Base-by-base conservation (phyloP, 23 tunicate genomes). In the Halocynthia roretzi region DNA sequence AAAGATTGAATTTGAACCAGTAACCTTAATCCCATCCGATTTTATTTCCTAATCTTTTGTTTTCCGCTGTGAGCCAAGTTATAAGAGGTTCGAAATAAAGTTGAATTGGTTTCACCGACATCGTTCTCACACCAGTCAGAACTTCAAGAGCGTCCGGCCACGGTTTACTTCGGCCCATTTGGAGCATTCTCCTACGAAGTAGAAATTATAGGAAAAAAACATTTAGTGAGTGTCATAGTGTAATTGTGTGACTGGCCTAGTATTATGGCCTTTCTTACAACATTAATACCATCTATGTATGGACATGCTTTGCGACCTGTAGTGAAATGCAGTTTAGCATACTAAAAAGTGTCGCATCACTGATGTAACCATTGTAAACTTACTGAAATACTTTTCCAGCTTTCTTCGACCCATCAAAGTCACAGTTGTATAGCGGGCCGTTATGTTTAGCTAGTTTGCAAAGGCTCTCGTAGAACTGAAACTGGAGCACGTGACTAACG, bases 381-480 rank as follows among this genome's bases (percentile, higher is more conserved):
- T 61, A 88, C 95, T 44, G 60, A 76, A 88, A 83, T 67, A 61
- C 60, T 44, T 73, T 55, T 20, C 95, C 95, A 8, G 95, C 95
- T 40, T 10, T 57, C 68, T 83, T 83, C 7, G 95, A 88, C 0
- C 85, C 88, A 21, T 69, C 80, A 64, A 88, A 83, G 54, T 88
- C 95, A 56, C 95, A 88, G 51, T 56, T 56, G 71, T 78, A 58
- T 5, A 88, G 56, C 10, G 81, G 65, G 9, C 95, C 95, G 51
- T 73, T 72, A 67, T 83, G 81, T 50, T 71, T 77, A 14, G 95
- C 77, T 0, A 54, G 12, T 48, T 83, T 53, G 58, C 95, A 88
- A 18, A 88, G 71, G 6, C 65, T 63, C 70, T 88, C 95, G 67
- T 62, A 83, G 68, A 88, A 88, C 62, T 88, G 95, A 68, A 88